Evolutionary conservation across 2,113 vertebrate species (phyloP).

Genomic region (Microcebus lehilahytsara): DNA sequence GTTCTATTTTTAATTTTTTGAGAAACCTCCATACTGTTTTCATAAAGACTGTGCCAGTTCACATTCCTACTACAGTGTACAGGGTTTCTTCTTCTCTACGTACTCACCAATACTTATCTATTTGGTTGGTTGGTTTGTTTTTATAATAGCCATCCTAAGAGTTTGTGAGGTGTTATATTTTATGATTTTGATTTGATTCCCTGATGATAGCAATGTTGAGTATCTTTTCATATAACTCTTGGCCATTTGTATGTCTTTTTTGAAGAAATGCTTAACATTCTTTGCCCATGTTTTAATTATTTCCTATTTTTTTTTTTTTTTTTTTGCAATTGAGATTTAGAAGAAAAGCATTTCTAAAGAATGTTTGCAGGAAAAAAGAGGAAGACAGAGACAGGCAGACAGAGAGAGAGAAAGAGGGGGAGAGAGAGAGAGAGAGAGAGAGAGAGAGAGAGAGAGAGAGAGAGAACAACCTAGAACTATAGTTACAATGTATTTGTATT

Average conservation of each 20-base stretch:
- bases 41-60: neutral
- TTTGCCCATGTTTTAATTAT: neutral
- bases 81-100: neutral
- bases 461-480: neutral
- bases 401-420: no score
- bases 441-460: neutral
- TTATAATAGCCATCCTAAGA: neutral
- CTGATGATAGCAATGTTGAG: neutral
- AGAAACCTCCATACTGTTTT: neutral
- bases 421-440: accelerated
- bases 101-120: neutral
- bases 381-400: neutral
- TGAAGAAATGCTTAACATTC: neutral
- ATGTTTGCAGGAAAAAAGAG: neutral
- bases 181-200: neutral
- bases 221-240: neutral
- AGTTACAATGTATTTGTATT: neutral
- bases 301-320: neutral
- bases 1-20: neutral
- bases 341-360: neutral
- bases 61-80: no score
- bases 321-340: neutral
- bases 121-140: neutral
- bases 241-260: no score
- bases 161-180: no score